Evolutionary conservation across 2,888 invertebrate species (phyloP).

Genomic region (Drosophila gaucha): DNA sequence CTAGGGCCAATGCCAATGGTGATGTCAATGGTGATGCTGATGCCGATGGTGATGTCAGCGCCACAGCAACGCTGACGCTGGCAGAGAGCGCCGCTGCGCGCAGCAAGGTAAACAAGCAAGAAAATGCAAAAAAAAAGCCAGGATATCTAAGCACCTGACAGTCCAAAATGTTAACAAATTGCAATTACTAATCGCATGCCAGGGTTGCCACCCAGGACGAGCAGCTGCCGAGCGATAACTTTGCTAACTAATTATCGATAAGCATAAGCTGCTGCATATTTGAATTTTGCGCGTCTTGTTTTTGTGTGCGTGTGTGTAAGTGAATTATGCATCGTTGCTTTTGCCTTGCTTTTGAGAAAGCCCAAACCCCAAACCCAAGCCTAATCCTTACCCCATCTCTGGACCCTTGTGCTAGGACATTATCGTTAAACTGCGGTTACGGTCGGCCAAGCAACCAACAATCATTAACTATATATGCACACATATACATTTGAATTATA

Average conservation of each 20-base stretch:
- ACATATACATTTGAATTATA: neutral
- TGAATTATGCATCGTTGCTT: slow-evolving; percentile 30
- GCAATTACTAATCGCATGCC: slow-evolving; percentile 51
- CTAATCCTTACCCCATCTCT: neutral
- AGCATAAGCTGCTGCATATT: slow-evolving; percentile 9
- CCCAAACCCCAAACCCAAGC: neutral
- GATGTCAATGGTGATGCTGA: slow-evolving; percentile 25
- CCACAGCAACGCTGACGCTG: slow-evolving; percentile 61
- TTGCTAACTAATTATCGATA: slow-evolving; percentile 18
- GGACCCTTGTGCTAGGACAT: neutral
- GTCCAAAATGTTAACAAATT: slow-evolving; percentile 8
- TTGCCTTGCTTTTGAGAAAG: slow-evolving; percentile 10
- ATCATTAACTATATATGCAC: neutral
- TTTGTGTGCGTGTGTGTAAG: slow-evolving; percentile 7
- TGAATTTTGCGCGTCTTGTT: slow-evolving; percentile 11
- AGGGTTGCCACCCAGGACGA: slow-evolving; percentile 26
- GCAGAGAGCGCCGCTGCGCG: slow-evolving; percentile 52
- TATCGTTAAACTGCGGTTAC: neutral
- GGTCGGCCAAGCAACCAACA: slow-evolving; percentile 1
- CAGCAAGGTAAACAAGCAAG: slow-evolving; percentile 65
- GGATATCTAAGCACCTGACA: slow-evolving; percentile 9
- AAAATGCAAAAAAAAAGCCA: slow-evolving; percentile 11
- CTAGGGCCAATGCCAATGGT: slow-evolving; percentile 13
- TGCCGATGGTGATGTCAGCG: slow-evolving; percentile 49
- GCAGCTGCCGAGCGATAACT: slow-evolving; percentile 26